Percentiles rank a stretch among this genome's conserved stretches.
These are phyloP conservation scores for Aurelia sp. DNA, from an alignment of 30 jellyfish, hydroid and myxozoan genomes.

Conservation along the genomic window DNA sequence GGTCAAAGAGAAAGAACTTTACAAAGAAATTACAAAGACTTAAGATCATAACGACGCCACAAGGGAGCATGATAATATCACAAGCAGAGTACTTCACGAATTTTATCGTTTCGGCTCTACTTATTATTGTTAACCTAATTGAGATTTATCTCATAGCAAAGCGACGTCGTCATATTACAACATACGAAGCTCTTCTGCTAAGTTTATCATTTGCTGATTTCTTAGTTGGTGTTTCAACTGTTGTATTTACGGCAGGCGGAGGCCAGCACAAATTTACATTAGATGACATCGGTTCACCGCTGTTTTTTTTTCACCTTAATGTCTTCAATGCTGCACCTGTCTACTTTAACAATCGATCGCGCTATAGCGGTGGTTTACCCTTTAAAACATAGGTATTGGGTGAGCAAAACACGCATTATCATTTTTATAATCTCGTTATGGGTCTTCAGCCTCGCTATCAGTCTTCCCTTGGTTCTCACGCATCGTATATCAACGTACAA, in stretches of 20 bases:
- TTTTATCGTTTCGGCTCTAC: neutral
- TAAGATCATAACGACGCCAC: too few relatives aligned
- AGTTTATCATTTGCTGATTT: conserved; percentile 4
- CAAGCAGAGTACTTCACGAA: neutral
- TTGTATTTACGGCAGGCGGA: neutral
- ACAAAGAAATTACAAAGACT: too few relatives aligned
- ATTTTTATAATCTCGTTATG: neutral
- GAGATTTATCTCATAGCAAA: neutral
- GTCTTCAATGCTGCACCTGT: neutral
- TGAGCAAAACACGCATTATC: neutral
- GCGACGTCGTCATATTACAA: neutral
- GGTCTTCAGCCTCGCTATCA: neutral
- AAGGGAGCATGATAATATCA: too few relatives aligned
- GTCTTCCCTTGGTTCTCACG: neutral
- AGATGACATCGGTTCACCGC: too few relatives aligned
- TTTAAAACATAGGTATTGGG: neutral
- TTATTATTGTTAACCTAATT: neutral
- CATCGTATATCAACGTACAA: neutral
- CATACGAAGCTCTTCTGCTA: neutral
- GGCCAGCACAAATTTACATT: too few relatives aligned
- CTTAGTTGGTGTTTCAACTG: neutral
- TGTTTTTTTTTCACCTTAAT: neutral
- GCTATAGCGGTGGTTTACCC: neutral
- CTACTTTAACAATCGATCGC: conserved; percentile 3
- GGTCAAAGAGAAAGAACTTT: too few relatives aligned